Percentiles rank a stretch among this genome's conserved stretches.
phyloP scores from a whole-genome alignment of 2,888 invertebrate species.

The Melanargia galathea region DNA sequence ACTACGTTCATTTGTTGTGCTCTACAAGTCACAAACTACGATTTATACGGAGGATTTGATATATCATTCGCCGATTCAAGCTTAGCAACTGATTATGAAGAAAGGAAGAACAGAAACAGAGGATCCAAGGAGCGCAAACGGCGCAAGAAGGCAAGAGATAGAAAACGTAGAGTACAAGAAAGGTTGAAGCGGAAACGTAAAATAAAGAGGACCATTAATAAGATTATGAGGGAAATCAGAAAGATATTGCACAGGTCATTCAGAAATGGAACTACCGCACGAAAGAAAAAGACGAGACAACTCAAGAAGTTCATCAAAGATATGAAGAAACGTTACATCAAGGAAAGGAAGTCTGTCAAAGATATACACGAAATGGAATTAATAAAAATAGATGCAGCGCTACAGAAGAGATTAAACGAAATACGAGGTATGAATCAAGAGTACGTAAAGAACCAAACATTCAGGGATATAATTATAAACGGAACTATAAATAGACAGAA shows the following conservation, averaged over 20 bases:
- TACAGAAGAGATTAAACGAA: constrained; percentile 52
- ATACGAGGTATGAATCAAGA: constrained; percentile 54
- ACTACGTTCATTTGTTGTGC: constrained; percentile 66
- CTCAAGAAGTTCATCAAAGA: constrained; percentile 63
- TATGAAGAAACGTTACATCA: constrained; percentile 61
- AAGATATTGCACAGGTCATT: constrained; percentile 58
- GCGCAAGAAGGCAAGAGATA: constrained; percentile 41
- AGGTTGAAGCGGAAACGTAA: constrained; percentile 55
- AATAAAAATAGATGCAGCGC: constrained; percentile 53
- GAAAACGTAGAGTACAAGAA: constrained; percentile 46
- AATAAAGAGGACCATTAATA: constrained; percentile 59
- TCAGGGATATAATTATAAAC: constrained; percentile 60
- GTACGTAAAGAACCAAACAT: constrained; percentile 59
- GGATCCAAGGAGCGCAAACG: constrained; percentile 47
- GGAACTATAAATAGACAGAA: constrained; percentile 53
- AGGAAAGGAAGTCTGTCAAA: constrained; percentile 60
- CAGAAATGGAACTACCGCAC: constrained; percentile 57
- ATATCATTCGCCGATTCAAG: constrained; percentile 61
- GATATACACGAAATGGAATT: constrained; percentile 59
- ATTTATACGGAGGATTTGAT: constrained; percentile 68
- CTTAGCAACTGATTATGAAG: constrained; percentile 58
- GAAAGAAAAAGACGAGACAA: constrained; percentile 62
- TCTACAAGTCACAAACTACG: constrained; percentile 60
- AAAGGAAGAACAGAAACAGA: constrained; percentile 44
- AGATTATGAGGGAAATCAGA: constrained; percentile 58